phyloP scores from a whole-genome alignment of 2,888 invertebrate species.

The Athalia rosae region DNA sequence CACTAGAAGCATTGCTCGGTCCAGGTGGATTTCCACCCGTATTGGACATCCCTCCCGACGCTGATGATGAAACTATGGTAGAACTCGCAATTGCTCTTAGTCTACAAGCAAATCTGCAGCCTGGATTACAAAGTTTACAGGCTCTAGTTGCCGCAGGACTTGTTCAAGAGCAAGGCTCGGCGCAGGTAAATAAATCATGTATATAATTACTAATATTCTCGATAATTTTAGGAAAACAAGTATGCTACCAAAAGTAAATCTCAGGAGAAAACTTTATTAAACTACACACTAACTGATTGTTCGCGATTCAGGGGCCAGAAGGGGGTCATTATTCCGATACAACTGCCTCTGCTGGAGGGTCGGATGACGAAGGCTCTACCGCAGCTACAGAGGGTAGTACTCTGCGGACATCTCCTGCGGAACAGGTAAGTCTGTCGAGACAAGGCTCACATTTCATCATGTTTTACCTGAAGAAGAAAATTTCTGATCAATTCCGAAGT shows the following conservation, averaged over 20 bases:
- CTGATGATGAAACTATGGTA: slow-evolving; percentile 97
- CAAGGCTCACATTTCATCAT: too few species aligned
- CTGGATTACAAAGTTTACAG: slow-evolving; percentile 74
- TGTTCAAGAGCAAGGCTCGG: slow-evolving; percentile 62
- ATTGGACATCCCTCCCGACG: slow-evolving; percentile 93
- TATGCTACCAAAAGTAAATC: too few species aligned
- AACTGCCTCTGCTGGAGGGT: slow-evolving; percentile 90
- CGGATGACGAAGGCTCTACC: slow-evolving; percentile 96
- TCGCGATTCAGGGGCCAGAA: slow-evolving; percentile 66
- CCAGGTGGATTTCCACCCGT: slow-evolving; percentile 84
- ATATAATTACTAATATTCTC: neutral
- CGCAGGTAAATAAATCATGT: slow-evolving; percentile 51
- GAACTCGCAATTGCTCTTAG: slow-evolving; percentile 97
- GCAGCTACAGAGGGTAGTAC: slow-evolving; percentile 97
- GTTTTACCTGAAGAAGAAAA: neutral
- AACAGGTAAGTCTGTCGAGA: slow-evolving; percentile 75
- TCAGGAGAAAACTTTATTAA: too few species aligned
- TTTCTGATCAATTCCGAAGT: neutral
- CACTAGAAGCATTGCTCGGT: slow-evolving; percentile 74
- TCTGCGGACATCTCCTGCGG: slow-evolving; percentile 88
- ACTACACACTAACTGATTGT: neutral
- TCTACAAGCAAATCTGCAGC: slow-evolving; percentile 78
- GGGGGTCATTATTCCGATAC: slow-evolving; percentile 85
- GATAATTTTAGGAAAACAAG: too few species aligned
- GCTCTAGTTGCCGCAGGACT: slow-evolving; percentile 69